Evolutionary conservation across 2,113 vertebrate species (phyloP), one percentile per base, ranked within the genome.

Genomic region (Sinocyclocheilus rhinocerous): DNA sequence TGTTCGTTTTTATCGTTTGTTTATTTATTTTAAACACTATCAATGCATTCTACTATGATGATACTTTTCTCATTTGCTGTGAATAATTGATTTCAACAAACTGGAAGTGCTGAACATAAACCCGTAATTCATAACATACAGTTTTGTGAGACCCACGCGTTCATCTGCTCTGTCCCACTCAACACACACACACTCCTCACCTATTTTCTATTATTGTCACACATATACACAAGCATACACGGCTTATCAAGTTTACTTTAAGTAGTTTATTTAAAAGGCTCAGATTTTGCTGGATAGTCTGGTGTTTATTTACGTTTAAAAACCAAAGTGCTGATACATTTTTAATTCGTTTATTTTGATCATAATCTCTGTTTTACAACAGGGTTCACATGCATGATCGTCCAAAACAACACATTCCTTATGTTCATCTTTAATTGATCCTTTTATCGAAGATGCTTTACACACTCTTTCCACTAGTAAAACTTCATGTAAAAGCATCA

Each of bases 191-290:
- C 75, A 77, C 52, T 7, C 52, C 70, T 42, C 70, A 73, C 63
- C 63, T 67, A 67, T 67, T 29, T 29, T 29, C 63, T 67, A 67
- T 29, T 52, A 83, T 61, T 55, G 20, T n/a, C 79, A 52, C 81
- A 73, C 78, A 83, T 76, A 87, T 65, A 26, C 85, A 29, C 77
- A 55, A 33, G 63, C 88, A 75, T 26, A 33, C 61, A 45, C 7
- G 6, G 9, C 48, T 1, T 83, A 72, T 55, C 15, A 69, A 52
- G 26, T 6, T 36, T 78, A 69, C 13, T 57, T 70, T 48, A 42
- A 18, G 78, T 29, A n/a, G 76, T 52, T 36, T 42, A 81, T 59
- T 79, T 79, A 13, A 59, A 59, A 36, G 10, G 18, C 18, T 33
- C 29, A 22, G 13, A 15, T 18, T 50, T 76, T 50, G n/a, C 42